Evolutionary conservation across 1,140 invertebrate genomes (phyloP), one percentile per base, ranked within the genome.

Genomic region (Trichonephila inaurata): DNA sequence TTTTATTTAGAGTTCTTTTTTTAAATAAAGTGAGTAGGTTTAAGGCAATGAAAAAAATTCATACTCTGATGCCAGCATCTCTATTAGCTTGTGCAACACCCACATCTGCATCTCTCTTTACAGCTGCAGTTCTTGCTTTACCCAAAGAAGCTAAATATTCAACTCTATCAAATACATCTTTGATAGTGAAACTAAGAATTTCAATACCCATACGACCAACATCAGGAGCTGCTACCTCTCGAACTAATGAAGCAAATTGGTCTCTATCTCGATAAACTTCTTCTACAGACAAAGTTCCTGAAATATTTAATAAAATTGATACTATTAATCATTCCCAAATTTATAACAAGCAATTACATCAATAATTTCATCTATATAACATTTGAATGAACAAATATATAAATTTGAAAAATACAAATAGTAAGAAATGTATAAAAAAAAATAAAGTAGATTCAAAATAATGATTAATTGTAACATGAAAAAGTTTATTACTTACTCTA

Each of bases 191-290:
- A 69, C 98, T 99, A 58, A 99, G 97, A 95, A 99, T 99, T 96
- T 99, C 99, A 96, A 99, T 95, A 95, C 99, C 99, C 99, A 99
- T 99, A 95, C 98, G 97, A 33, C 98, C 98, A 21, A 99, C 98
- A 96, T 99, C 99, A 93, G 99, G 98, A 5, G 99, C 98, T 14
- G 99, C 99, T 69, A 99, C 98, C 96, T 99, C 99, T 94, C 99
- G 97, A 3, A 99, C 99, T 92, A 99, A 96, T 28, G 98, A 97
- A 86, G 99, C 99, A 97, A 99, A 99, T 96, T 99, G 98, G 96
- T 99, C 99, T 95, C 99, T 97, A 96, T 99, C 99, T 96, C 98
- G 98, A 96, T 99, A 99, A 44, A 99, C 98, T 96, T 99, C 98
- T 97, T 99, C 99, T 94, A 99, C 99, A 96, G 98, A 99, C 96